Conservation (phyloP, 2,888 invertebrate species). For the Brachypterus glaber region DNA sequence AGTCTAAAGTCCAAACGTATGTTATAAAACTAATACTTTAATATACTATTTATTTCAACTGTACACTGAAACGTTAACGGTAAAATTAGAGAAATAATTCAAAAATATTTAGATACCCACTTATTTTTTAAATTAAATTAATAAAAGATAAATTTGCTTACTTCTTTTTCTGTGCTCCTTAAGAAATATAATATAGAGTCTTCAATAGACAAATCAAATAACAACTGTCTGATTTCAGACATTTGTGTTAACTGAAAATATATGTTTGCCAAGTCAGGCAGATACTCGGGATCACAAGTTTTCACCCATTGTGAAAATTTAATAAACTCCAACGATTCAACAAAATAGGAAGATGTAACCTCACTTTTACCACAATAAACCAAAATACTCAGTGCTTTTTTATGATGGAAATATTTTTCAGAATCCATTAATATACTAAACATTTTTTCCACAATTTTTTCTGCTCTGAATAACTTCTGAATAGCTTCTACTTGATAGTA, state of each 20-base stretch:
- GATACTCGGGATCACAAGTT: conserved; percentile 23
- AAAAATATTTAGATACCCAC: too few relatives aligned
- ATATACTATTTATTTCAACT: not conserved
- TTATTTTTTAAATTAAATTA: too few relatives aligned
- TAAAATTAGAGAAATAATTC: not conserved
- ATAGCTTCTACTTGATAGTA: conserved; percentile 23
- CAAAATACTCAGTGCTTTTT: conserved; percentile 25
- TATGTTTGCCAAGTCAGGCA: conserved; percentile 21
- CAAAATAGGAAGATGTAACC: conserved; percentile 26
- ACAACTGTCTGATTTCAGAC: conserved; percentile 26
- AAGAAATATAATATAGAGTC: conserved; percentile 28
- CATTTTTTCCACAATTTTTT: conserved; percentile 26
- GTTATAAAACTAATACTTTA: too few relatives aligned
- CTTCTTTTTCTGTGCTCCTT: conserved; percentile 23
- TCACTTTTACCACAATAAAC: conserved; percentile 27
- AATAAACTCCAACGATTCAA: conserved; percentile 29
- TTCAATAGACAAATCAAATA: conserved; percentile 31
- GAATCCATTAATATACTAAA: conserved; percentile 25
- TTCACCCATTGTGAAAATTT: conserved; percentile 30
- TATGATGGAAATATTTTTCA: conserved; percentile 13
- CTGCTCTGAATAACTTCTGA: conserved; percentile 23
- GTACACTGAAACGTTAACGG: not conserved
- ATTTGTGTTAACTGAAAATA: conserved; percentile 26
- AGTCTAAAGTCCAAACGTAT: too few relatives aligned
- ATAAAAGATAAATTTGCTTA: too few relatives aligned